Evolutionary conservation across 1,140 invertebrate species (phyloP).

Genomic region (Sipha flava): DNA sequence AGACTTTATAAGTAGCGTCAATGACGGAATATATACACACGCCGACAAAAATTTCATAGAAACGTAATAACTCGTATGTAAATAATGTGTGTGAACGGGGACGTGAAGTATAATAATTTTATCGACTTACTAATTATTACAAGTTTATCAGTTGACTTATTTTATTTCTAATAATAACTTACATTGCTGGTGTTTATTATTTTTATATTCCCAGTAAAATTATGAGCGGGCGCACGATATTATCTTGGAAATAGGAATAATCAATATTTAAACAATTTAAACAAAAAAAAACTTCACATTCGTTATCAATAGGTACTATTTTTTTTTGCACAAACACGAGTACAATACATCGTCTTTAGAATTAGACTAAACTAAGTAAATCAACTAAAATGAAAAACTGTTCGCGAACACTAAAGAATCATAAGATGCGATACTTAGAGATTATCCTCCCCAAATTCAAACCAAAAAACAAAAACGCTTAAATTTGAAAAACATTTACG

Average conservation of each 20-base stretch:
- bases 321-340: neutral
- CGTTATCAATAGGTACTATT: neutral
- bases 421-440: too few species aligned
- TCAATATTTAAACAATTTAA: neutral
- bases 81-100: too few species aligned
- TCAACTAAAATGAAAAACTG: too few species aligned
- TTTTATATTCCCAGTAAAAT: neutral
- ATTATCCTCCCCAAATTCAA: too few species aligned
- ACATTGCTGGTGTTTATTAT: neutral
- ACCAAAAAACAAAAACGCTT: neutral
- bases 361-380: neutral
- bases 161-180: neutral
- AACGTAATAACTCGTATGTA: too few species aligned
- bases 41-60: too few species aligned
- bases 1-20: too few species aligned
- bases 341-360: neutral
- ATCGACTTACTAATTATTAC: neutral
- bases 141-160: neutral
- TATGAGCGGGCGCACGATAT: neutral
- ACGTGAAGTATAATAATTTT: too few species aligned
- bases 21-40: too few species aligned
- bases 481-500: neutral
- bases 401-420: too few species aligned
- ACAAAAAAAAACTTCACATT: neutral
- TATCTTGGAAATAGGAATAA: neutral